Evolutionary conservation across 2,888 invertebrate genomes (phyloP).

Genomic region (Tromatobia lineatoria): DNA sequence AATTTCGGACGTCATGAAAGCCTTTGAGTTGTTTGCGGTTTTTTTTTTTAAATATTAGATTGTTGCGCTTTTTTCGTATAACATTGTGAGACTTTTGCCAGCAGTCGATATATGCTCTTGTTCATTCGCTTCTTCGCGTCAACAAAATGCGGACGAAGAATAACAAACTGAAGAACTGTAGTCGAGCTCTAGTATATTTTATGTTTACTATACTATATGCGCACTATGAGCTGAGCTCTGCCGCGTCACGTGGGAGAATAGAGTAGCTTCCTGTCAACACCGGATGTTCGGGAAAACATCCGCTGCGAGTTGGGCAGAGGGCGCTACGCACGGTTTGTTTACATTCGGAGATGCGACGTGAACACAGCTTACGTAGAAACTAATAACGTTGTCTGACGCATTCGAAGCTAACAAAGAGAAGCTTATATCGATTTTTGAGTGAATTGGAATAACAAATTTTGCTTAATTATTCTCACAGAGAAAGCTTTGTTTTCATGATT

Average conservation of each 20-base stretch:
- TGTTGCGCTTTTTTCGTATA: not conserved
- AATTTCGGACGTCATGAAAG: not conserved
- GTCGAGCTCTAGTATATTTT: not conserved
- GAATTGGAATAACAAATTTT: no score
- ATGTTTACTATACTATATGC: not conserved
- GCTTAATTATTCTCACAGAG: no score
- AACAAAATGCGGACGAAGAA: constrained; percentile 6
- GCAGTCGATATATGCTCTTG: not conserved
- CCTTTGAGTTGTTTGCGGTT: not conserved
- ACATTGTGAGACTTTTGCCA: not conserved
- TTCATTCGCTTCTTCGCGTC: not conserved
- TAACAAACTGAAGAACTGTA: not conserved
- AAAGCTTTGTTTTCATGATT: no score
- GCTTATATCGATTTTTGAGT: no score
- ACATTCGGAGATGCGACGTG: not conserved
- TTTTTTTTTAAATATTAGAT: not conserved
- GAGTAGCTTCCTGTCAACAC: not conserved
- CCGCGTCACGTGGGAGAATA: not conserved
- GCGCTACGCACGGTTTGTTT: not conserved
- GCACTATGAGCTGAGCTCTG: not conserved
- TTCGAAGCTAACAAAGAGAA: no score
- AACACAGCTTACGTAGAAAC: no score
- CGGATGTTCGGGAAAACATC: not conserved
- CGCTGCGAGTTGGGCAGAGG: not conserved
- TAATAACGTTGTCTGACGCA: no score